Evolutionary conservation across 35 echinoderm and acorn worm genomes (phyloP).

Genomic region (Lytechinus variegatus): DNA sequence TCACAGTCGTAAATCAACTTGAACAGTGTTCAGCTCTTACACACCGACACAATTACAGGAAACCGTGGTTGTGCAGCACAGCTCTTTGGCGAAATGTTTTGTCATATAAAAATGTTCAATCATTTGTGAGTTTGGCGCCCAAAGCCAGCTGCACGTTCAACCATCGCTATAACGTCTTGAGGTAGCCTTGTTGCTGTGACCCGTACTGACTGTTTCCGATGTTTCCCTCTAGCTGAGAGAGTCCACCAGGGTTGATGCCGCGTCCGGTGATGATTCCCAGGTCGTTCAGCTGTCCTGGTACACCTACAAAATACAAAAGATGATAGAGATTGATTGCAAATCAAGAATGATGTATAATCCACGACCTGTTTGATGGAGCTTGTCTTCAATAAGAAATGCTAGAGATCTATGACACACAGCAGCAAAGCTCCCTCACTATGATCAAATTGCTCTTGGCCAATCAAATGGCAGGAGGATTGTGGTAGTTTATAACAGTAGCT

Average conservation of each 20-base stretch:
- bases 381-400: too few species aligned
- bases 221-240: slow-evolving; percentile 51
- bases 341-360: too few species aligned
- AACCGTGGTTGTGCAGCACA: neutral
- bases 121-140: neutral
- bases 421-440: too few species aligned
- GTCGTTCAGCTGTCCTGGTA: slow-evolving; percentile 50
- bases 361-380: too few species aligned
- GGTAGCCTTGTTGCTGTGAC: slow-evolving; percentile 54
- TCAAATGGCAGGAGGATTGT: too few species aligned
- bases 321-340: neutral
- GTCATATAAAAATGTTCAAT: neutral
- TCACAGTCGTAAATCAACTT: neutral
- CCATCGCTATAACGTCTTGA: slow-evolving; percentile 75
- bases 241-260: slow-evolving; percentile 57
- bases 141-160: neutral
- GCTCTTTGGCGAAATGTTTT: neutral
- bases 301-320: slow-evolving; percentile 17
- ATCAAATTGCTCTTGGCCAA: too few species aligned
- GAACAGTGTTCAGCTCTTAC: neutral
- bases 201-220: slow-evolving; percentile 48
- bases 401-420: too few species aligned
- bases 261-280: slow-evolving; percentile 51
- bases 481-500: too few species aligned
- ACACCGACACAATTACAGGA: neutral